Conservation (phyloP, 2,113 vertebrate genomes). For the Theristicus caerulescens region DNA sequence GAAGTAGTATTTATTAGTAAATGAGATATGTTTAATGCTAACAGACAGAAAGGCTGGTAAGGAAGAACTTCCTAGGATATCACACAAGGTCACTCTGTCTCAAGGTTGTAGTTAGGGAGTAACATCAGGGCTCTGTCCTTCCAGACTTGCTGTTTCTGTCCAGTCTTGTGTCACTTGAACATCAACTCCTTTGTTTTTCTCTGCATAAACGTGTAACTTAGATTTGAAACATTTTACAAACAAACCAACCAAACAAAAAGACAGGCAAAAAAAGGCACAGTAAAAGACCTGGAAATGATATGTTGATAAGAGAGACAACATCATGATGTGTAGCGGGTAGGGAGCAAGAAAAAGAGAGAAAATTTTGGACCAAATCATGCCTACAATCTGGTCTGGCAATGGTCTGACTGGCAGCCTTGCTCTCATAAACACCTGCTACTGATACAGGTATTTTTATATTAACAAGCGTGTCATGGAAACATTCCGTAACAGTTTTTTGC, state of each 20-base stretch:
- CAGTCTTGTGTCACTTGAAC: not conserved
- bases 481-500: not conserved
- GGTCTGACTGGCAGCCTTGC: not conserved
- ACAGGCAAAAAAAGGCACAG: not conserved
- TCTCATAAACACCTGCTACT: not conserved
- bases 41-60: not conserved
- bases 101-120: not conserved
- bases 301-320: not conserved
- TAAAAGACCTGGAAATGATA: not conserved
- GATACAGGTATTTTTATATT: conserved; percentile 47
- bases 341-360: not conserved
- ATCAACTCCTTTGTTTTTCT: conserved; percentile 13
- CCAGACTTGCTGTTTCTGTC: not conserved
- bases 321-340: no score
- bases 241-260: not conserved
- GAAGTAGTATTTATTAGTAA: not conserved
- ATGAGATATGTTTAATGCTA: not conserved
- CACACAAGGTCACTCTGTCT: not conserved
- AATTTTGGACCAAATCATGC: not conserved
- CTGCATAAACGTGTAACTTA: not conserved
- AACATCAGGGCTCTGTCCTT: not conserved
- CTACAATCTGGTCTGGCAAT: not conserved
- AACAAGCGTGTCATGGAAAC: not conserved
- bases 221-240: not conserved
- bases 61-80: not conserved